Evolutionary conservation across 2,888 invertebrate genomes (phyloP).

Genomic region (Leptinotarsa rubiginosa): DNA sequence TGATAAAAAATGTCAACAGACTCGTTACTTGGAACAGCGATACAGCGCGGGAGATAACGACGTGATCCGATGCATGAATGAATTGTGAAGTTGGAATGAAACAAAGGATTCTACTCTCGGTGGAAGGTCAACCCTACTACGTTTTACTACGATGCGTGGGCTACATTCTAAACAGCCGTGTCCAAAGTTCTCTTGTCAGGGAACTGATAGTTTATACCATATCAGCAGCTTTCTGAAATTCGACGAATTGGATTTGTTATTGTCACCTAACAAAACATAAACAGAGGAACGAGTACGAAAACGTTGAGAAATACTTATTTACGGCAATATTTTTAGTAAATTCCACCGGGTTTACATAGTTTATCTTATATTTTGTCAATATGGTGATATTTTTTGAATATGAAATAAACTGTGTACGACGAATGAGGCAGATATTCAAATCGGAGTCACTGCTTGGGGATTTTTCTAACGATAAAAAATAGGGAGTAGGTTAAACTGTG

Average conservation of each 20-base stretch:
- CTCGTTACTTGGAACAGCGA: constrained; percentile 21
- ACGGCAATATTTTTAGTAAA: neutral
- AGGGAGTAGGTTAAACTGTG: too few relatives aligned
- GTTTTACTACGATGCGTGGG: constrained; percentile 17
- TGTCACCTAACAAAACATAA: neutral
- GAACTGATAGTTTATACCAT: neutral
- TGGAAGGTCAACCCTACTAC: constrained; percentile 12
- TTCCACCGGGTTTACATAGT: neutral
- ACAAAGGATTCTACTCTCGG: neutral
- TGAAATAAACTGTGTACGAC: neutral
- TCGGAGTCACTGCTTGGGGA: too few relatives aligned
- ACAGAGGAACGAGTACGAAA: neutral
- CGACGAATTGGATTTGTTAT: neutral
- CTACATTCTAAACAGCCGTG: neutral
- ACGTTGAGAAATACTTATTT: neutral
- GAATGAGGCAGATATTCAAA: neutral
- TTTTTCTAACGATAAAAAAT: too few relatives aligned
- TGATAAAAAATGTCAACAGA: constrained; percentile 31
- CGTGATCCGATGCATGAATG: neutral
- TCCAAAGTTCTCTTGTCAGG: constrained; percentile 2
- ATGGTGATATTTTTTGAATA: neutral
- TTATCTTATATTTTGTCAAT: neutral
- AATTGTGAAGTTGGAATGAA: neutral
- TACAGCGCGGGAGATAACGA: neutral
- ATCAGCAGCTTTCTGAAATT: neutral